A percentile compares a stretch with the other conserved stretches of the same genome.
phyloP scores from a whole-genome alignment of 2,113 vertebrate genomes.

The Speoplatyrhinus poulsoni region DNA sequence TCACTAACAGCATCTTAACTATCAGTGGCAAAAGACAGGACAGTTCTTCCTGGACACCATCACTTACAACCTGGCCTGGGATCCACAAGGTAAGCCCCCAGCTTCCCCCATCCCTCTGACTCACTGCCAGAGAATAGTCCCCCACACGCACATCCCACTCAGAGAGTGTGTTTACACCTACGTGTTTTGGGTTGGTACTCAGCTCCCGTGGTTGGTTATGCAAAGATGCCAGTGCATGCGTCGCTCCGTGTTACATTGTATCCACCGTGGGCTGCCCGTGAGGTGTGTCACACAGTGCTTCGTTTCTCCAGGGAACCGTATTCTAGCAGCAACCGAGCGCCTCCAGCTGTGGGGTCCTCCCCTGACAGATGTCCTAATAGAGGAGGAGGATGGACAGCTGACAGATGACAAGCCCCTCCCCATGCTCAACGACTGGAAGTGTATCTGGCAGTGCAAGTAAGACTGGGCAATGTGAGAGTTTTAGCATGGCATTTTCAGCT shows the following conservation, averaged over 20 bases:
- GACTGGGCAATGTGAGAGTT: too few relatives aligned
- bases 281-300: conserved; percentile 43
- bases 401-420: conserved; percentile 84
- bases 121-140: conserved; percentile 1
- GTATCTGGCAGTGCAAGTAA: conserved; percentile 97
- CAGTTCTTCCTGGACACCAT: conserved; percentile 96
- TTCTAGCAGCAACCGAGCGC: conserved; percentile 92
- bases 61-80: conserved; percentile 97
- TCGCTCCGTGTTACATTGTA: conserved; percentile 21
- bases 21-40: conserved; percentile 98
- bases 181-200: conserved; percentile 9
- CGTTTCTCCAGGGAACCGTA: conserved; percentile 86
- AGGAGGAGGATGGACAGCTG: conserved; percentile 82
- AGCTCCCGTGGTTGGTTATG: conserved; percentile 13
- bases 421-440: conserved; percentile 94
- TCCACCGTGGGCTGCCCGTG: conserved; percentile 16
- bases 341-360: conserved; percentile 96
- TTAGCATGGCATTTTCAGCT: too few relatives aligned
- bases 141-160: conserved; percentile 15
- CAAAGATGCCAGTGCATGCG: conserved; percentile 33
- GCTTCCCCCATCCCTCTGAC: conserved; percentile 33
- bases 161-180: conserved; percentile 5
- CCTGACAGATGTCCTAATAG: conserved; percentile 83
- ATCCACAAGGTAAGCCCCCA: conserved; percentile 89
- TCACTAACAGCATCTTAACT: conserved; percentile 87